Evolutionary conservation across 1,140 invertebrate species (phyloP), one percentile per base, ranked within the genome.

Genomic region (Drosophila kanapiae): DNA sequence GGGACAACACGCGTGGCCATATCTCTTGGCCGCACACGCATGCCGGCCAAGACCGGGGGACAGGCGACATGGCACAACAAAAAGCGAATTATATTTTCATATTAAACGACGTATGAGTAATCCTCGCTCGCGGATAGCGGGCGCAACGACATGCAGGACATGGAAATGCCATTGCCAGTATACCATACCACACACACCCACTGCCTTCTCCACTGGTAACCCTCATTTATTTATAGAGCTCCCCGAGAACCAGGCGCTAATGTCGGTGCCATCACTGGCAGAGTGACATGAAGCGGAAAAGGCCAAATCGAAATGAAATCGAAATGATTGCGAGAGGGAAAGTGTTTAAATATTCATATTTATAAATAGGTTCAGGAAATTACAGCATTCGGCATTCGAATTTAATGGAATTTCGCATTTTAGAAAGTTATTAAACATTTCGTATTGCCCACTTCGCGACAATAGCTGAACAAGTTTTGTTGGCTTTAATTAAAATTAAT

Each of bases 41-140:
- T 47, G 57, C 57, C 38, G 58, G 45, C 37, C 37, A 59, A 31
- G 74, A 18, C 47, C 33, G 43, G 6, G 18, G 49, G 40, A 54
- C 54, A 67, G 43, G 42, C 16, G 58, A 70, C 76, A 78, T 78
- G 75, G 49, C 75, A 59, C 48, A 78, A 78, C 51, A 75, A 54
- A 70, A 78, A 65, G 82, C 35, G 70, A 82, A 88, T 87, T 87
- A 88, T 88, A 82, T 75, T 88, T 88, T 88, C 77, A 77, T 75
- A 87, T 86, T 61, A 82, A 76, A 64, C 70, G 78, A 71, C 69
- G 59, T 67, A 69, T 51, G 71, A 77, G 70, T 74, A 78, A 80
- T 88, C 60, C 31, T 14, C 16, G 47, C 51, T 29, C 47, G 31
- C 13, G 35, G 58, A 62, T 5, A 48, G 45, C 14, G 31, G 14